Percentiles rank a stretch among this genome's conserved stretches.
These are phyloP conservation scores for Sternarchorhynchus goeldii DNA, from an alignment of 2,797 vertebrate genomes.

Conservation along the genomic window DNA sequence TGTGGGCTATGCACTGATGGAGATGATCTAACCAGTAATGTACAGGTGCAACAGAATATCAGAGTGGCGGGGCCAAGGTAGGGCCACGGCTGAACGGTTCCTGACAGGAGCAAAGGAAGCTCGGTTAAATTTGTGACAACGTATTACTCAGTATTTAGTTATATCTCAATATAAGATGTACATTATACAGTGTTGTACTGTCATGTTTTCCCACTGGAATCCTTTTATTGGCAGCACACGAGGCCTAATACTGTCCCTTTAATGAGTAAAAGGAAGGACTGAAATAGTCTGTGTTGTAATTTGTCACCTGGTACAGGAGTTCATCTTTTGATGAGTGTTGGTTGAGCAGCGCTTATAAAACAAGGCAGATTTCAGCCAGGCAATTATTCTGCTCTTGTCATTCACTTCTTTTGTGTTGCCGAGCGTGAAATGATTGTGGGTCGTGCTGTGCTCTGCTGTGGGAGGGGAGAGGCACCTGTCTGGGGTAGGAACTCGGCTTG, in stretches of 20 bases:
- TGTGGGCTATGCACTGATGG: no score
- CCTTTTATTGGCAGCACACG: neutral
- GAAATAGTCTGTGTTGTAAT: constrained; percentile 44
- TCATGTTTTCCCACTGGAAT: neutral
- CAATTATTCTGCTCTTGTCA: constrained; percentile 67
- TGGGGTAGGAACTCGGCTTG: constrained; percentile 65
- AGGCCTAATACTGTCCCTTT: neutral
- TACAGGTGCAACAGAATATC: no score
- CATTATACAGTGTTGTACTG: neutral
- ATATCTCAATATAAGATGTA: constrained; percentile 10
- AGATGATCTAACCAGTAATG: no score
- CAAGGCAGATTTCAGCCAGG: constrained; percentile 61
- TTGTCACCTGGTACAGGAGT: constrained; percentile 40
- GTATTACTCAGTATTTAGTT: constrained; percentile 19
- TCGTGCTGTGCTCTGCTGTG: constrained; percentile 56
- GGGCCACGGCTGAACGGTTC: no score
- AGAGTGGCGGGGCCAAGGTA: no score
- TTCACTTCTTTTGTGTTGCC: constrained; percentile 56
- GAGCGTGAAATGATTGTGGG: constrained; percentile 66
- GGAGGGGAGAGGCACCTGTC: constrained; percentile 69
- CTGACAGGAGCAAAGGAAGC: no score
- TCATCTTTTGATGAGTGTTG: constrained; percentile 54
- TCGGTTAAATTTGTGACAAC: no score
- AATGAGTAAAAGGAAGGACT: neutral
- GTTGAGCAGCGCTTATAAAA: constrained; percentile 59